These are phyloP conservation scores for Drosophila baimaii DNA, from an alignment of 1,140 invertebrate species.

Conservation along the genomic window DNA sequence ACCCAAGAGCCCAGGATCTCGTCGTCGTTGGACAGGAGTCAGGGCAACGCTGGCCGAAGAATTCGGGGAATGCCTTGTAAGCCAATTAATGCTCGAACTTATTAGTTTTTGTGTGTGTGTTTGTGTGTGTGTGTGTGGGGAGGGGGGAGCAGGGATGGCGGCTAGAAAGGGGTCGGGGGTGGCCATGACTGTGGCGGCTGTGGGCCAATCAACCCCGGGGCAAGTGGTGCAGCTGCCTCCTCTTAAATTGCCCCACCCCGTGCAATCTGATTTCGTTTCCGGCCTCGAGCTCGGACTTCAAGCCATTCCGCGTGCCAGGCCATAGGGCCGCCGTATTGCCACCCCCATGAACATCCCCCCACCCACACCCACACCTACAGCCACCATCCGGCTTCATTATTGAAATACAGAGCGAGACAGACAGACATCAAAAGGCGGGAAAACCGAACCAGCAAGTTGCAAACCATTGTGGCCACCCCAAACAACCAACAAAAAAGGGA, in stretches of 20 bases:
- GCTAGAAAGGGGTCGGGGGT: not conserved
- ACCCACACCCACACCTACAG: conserved; percentile 11
- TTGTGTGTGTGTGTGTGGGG: not conserved
- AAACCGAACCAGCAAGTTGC: conserved; percentile 60
- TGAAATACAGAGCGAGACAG: conserved; percentile 58
- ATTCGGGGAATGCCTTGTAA: conserved; percentile 71
- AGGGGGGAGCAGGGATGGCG: not conserved
- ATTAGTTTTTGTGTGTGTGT: conserved; percentile 66
- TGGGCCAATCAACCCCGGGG: conserved; percentile 38
- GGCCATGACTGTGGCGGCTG: too few relatives aligned
- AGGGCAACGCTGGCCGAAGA: conserved; percentile 26
- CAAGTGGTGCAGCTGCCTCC: conserved; percentile 46
- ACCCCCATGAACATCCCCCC: conserved; percentile 21
- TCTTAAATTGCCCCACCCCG: conserved; percentile 33
- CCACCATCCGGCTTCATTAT: conserved; percentile 68
- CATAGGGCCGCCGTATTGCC: conserved; percentile 10
- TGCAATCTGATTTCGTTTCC: conserved; percentile 36
- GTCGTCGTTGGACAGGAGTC: conserved; percentile 19
- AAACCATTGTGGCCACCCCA: conserved; percentile 79
- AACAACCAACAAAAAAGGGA: conserved; percentile 27
- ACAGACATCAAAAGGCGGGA: conserved; percentile 51
- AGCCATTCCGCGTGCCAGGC: conserved; percentile 69
- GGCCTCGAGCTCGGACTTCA: conserved; percentile 25
- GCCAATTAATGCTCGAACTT: conserved; percentile 80
- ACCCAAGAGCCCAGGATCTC: not conserved